Base-by-base conservation (phyloP, 1,140 invertebrate genomes). In the Agrilus planipennis region DNA sequence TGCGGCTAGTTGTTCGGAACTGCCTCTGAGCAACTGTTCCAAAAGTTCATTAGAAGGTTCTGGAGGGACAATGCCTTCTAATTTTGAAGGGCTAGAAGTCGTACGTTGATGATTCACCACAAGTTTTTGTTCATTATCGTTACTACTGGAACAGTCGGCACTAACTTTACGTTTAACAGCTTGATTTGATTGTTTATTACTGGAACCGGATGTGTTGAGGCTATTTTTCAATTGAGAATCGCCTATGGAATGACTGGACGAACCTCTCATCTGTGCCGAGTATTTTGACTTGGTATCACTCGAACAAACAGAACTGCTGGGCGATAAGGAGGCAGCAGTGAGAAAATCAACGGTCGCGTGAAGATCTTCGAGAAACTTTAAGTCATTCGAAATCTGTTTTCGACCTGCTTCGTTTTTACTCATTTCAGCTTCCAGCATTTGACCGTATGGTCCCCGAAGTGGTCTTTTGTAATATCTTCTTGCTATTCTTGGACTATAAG, bases 401-500 rank as follows among this genome's bases (percentile, higher is more conserved):
- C 62, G 55, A 27, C 54, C 54, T 15, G 55, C 58, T 47, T 74
- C 73, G 0, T 77, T 75, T 54, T 82, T 82, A 34, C 79, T 82
- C 76, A 85, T 84, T 61, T 86, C 81, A 2, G 81, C 79, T 57
- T 86, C 83, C 10, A 87, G 63, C 81, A 86, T 85, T 57, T 84
- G 79, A 0, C 82, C 81, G 52, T 85, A 86, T 3, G 84, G 84
- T 4, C 83, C 84, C 14, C 83, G 66, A 1, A 86, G 61, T 0
- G 81, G 81, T 12, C 81, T 63, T 58, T 85, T 84, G 7, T 76
- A 78, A 51, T 82, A 86, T 3, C 81, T 57, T 38, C 64, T 60
- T 16, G 66, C 65, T 36, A 64, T 63, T 25, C 62, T 53, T n/a
- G 46, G 49, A 40, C 43, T 47, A 17, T 15, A 22, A 18, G 16